Evolutionary conservation across 2,888 invertebrate genomes (phyloP), one percentile per base, ranked within the genome.

Genomic region (Mythimna ferrago): DNA sequence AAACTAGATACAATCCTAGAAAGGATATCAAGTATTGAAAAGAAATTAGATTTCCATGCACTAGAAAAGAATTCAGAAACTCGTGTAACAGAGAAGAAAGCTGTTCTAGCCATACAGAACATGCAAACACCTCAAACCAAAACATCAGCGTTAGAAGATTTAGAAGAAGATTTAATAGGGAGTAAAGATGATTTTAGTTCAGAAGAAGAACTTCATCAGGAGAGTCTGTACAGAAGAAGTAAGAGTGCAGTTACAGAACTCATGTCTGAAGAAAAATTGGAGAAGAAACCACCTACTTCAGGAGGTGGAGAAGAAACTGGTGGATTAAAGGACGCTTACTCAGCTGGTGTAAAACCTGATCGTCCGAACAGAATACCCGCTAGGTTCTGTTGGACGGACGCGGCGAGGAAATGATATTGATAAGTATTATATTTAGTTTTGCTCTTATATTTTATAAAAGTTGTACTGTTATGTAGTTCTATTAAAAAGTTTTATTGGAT

Each of bases 371-470:
- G 93, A 71, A 86, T 93, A 3, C 95, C 96, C 21, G 90, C 93
- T 41, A 89, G 92, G 60, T 96, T 93, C 83, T 95, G 95, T 79
- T 96, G 96, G 96, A 95, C 95, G 0, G 96, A 95, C 74, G 87
- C 91, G 3, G 87, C 79, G 68, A 74, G 89, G 81, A 78, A 89
- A 88, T 44, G 81, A 87, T 48, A 81, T 66, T 81, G 58, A 51
- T 63, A 54, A 26, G 60, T 53, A 70, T 44, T 62, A 68, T 56
- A 75, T 53, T 69, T 79, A 76, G 63, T 70, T 74, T 76, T 74
- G 57, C 66, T 63, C 35, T 32, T 77, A 48, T 68, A 54, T 56
- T 61, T 71, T 78, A 76, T 66, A 58, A 77, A 65, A 73, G 16
- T 56, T 82, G 16, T 81, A 65, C 66, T 67, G 32, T 80, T 73